These are phyloP conservation scores for Sinella curviseta DNA, from an alignment of 1,140 invertebrate species.

Conservation along the genomic window DNA sequence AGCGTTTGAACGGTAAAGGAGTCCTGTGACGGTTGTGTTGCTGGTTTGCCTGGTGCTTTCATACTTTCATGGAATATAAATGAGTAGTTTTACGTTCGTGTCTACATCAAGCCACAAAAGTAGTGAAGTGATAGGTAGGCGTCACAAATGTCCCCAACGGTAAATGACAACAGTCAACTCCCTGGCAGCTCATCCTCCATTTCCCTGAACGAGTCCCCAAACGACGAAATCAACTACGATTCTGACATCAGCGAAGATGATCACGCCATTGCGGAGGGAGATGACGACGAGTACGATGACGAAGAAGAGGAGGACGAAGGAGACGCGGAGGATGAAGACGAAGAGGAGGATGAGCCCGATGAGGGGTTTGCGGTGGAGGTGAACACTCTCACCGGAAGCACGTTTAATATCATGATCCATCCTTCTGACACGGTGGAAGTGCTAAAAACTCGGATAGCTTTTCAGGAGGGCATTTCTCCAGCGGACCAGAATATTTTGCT, in stretches of 20 bases:
- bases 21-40: not conserved
- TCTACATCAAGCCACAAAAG: no score
- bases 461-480: slow-evolving; percentile 35
- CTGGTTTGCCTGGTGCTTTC: not conserved
- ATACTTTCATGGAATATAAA: not conserved
- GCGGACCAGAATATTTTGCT: slow-evolving; percentile 3
- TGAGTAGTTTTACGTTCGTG: no score
- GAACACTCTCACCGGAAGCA: not conserved
- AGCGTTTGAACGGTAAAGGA: not conserved
- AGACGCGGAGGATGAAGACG: not conserved
- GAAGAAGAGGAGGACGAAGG: not conserved
- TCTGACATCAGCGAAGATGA: slow-evolving; percentile 16
- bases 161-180: not conserved
- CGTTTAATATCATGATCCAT: slow-evolving; percentile 27
- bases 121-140: no score
- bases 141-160: not conserved
- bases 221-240: slow-evolving; percentile 3
- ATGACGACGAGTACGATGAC: not conserved
- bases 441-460: slow-evolving; percentile 34
- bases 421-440: slow-evolving; percentile 34
- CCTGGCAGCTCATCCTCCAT: slow-evolving; percentile 11
- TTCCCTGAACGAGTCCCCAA: not conserved
- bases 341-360: not conserved
- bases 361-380: not conserved
- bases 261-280: slow-evolving; percentile 1